These are phyloP conservation scores for Sipha flava DNA, from an alignment of 1,140 invertebrate species.

Conservation along the genomic window DNA sequence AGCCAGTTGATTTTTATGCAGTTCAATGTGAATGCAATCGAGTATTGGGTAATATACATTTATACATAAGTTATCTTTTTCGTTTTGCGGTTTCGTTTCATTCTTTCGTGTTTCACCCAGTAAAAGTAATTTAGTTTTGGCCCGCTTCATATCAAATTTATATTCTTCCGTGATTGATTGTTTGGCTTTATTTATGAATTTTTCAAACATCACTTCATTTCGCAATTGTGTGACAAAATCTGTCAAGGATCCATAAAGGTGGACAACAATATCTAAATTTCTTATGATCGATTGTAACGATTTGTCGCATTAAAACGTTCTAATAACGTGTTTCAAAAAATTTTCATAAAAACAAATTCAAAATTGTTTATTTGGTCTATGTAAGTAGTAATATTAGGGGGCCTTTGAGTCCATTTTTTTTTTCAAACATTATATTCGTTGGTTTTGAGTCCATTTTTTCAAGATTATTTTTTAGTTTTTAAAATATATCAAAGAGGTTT, in stretches of 20 bases:
- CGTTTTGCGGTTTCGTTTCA: background rate
- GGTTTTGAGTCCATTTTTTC: no score
- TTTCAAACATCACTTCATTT: background rate
- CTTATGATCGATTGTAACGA: background rate
- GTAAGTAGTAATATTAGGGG: no score
- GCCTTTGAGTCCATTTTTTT: no score
- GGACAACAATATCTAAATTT: no score
- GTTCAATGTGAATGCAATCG: background rate
- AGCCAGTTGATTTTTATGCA: background rate
- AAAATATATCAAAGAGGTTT: no score
- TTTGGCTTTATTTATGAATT: background rate
- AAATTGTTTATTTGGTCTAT: background rate
- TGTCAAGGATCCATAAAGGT: background rate
- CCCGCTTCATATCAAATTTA: background rate
- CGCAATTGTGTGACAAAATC: background rate
- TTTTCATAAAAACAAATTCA: slow-evolving; percentile 1
- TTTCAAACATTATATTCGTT: no score
- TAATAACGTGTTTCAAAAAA: slow-evolving; percentile 4
- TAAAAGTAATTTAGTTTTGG: background rate
- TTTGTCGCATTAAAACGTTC: background rate
- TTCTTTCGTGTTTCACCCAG: background rate
- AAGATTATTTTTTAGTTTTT: no score
- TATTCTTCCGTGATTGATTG: background rate
- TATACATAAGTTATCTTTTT: background rate
- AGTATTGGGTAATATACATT: background rate